Conservation (phyloP, 2,113 vertebrate genomes). For the Pedionomus torquatus region DNA sequence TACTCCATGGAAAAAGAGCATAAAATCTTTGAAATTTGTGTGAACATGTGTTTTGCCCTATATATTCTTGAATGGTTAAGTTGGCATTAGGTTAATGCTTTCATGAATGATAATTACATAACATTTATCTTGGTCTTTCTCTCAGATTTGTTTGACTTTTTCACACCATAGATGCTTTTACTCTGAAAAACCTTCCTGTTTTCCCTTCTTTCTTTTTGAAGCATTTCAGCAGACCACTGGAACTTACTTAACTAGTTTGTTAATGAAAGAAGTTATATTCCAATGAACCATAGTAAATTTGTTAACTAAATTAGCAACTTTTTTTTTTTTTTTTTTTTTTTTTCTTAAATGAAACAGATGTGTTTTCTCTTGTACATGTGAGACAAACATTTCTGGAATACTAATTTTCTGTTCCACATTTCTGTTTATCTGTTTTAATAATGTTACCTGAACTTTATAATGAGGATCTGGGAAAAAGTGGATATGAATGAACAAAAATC, state of each 20-base stretch:
- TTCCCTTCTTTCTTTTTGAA: not conserved
- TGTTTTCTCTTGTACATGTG: not conserved
- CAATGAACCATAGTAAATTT: not conserved
- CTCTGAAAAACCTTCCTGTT: not conserved
- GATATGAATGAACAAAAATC: not conserved
- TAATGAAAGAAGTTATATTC: not conserved
- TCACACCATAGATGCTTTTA: not conserved
- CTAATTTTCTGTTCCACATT: not conserved
- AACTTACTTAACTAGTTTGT: not conserved
- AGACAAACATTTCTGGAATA: not conserved
- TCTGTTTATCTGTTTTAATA: not conserved
- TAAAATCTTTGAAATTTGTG: not conserved
- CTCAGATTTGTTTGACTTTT: not conserved
- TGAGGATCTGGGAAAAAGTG: not conserved
- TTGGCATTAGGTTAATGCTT: not conserved
- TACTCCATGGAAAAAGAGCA: not conserved
- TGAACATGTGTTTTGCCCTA: not conserved
- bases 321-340: not conserved
- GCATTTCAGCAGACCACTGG: not conserved
- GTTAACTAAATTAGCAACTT: not conserved
- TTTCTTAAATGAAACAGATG: not conserved
- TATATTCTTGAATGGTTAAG: not conserved
- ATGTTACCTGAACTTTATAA: not conserved
- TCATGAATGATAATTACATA: not conserved
- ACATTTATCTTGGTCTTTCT: not conserved